Conservation (phyloP, 2,113 vertebrate species). For the Takifugu bimaculatus region DNA sequence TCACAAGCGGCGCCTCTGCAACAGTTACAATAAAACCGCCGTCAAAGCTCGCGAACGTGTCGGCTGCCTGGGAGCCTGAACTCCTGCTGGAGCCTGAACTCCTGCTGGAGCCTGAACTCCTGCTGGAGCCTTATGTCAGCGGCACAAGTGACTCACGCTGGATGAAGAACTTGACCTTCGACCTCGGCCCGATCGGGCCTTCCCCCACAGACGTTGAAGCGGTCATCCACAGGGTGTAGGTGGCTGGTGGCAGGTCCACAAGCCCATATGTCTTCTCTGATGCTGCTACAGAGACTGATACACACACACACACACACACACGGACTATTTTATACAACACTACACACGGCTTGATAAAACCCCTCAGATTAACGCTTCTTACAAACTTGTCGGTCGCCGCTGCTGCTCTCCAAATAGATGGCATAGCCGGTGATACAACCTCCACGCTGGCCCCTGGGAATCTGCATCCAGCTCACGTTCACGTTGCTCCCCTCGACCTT, state of each 20-base stretch:
- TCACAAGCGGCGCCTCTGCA: conserved; percentile 17
- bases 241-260: conserved; percentile 21
- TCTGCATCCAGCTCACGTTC: conserved; percentile 51
- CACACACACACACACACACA: conserved; percentile 1
- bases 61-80: too few relatives aligned
- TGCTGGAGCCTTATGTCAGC: neutral
- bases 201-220: conserved; percentile 66
- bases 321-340: neutral
- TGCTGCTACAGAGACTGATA: conserved; percentile 36
- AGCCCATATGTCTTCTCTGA: conserved; percentile 29
- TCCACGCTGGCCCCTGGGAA: conserved; percentile 39
- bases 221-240: conserved; percentile 65
- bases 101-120: too few relatives aligned
- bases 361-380: conserved; percentile 13
- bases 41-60: neutral
- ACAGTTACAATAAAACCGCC: conserved; percentile 4
- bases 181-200: conserved; percentile 28
- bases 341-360: neutral
- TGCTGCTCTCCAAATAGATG: conserved; percentile 51
- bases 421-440: conserved; percentile 69
- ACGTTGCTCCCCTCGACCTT: conserved; percentile 29
- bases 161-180: conserved; percentile 39
- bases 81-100: too few relatives aligned
- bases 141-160: conserved; percentile 38
- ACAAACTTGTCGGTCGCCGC: neutral